Evolutionary conservation across 1,140 invertebrate species (phyloP).

Genomic region (Panulirus ornatus): DNA sequence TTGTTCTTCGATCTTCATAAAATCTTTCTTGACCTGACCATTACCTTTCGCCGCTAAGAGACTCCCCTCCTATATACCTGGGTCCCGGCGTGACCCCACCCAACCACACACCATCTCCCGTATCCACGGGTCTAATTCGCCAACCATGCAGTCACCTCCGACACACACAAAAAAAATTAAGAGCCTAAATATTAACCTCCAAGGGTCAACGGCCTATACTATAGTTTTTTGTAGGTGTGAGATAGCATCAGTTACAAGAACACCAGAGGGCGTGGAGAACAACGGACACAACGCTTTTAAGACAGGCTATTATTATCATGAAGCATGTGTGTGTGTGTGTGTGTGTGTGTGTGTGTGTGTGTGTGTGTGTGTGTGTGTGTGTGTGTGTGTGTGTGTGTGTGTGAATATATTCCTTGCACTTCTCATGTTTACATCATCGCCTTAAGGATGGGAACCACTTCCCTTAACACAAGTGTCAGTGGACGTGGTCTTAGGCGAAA

Average conservation of each 20-base stretch:
- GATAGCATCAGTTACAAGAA: constrained; percentile 44
- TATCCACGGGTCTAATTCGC: constrained; percentile 46
- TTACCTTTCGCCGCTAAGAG: no score
- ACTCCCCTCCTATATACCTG: background rate
- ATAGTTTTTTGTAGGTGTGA: constrained; percentile 23
- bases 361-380: constrained; percentile 3
- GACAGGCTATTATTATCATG: background rate
- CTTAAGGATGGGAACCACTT: no score
- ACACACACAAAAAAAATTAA: no score
- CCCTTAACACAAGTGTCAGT: no score
- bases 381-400: background rate
- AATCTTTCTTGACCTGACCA: no score
- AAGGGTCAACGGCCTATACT: constrained; percentile 55
- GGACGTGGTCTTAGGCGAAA: no score
- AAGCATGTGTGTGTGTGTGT: background rate
- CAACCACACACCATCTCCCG: no score
- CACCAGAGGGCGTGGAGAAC: background rate
- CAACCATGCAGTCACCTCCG: constrained; percentile 35
- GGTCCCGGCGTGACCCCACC: background rate
- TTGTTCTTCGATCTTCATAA: no score
- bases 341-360: background rate
- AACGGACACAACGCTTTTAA: background rate
- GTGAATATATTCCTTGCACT: no score
- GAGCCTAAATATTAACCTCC: constrained; percentile 30
- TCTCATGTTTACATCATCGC: no score